These are phyloP conservation scores for Valencia hispanica DNA, from an alignment of 2,797 vertebrate genomes.

Conservation along the genomic window DNA sequence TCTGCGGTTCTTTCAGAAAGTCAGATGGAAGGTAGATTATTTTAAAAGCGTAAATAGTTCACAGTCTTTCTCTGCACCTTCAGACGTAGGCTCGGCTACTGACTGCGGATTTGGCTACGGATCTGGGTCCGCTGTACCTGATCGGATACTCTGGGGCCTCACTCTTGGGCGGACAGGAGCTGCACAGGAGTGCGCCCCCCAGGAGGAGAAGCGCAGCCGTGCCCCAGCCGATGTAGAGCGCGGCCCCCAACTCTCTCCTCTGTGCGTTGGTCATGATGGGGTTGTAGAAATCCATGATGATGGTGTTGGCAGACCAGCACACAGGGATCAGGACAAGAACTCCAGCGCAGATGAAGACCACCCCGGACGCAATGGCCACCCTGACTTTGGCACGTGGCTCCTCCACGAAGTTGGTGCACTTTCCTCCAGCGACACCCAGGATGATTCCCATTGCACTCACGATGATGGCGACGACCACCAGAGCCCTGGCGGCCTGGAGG, in stretches of 20 bases:
- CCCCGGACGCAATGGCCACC: slow-evolving; percentile 83
- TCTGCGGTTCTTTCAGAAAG: slow-evolving; percentile 2
- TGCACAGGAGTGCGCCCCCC: slow-evolving; percentile 88
- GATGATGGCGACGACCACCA: slow-evolving; percentile 86
- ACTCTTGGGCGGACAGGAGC: slow-evolving; percentile 75
- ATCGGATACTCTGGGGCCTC: slow-evolving; percentile 65
- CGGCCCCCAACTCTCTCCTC: slow-evolving; percentile 89
- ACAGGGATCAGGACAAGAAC: slow-evolving; percentile 87
- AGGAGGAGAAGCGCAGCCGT: slow-evolving; percentile 85
- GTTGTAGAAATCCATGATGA: slow-evolving; percentile 94
- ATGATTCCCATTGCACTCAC: slow-evolving; percentile 79
- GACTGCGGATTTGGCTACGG: slow-evolving; percentile 39
- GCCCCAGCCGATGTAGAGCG: slow-evolving; percentile 93
- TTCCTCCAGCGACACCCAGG: slow-evolving; percentile 84
- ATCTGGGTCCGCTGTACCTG: slow-evolving; percentile 71
- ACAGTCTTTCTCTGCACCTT: slow-evolving; percentile 48
- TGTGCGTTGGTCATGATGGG: slow-evolving; percentile 82
- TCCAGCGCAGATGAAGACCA: slow-evolving; percentile 84
- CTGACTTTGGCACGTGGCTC: slow-evolving; percentile 80
- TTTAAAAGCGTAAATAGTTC: slow-evolving; percentile 11
- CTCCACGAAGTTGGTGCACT: slow-evolving; percentile 95
- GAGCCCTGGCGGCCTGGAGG: slow-evolving; percentile 90
- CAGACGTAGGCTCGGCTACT: slow-evolving; percentile 80
- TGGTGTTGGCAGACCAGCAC: slow-evolving; percentile 90
- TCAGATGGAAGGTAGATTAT: slow-evolving; percentile 21